Evolutionary conservation across 2,888 invertebrate species (phyloP), one percentile per base, ranked within the genome.

Genomic region (Callinectes sapidus): DNA sequence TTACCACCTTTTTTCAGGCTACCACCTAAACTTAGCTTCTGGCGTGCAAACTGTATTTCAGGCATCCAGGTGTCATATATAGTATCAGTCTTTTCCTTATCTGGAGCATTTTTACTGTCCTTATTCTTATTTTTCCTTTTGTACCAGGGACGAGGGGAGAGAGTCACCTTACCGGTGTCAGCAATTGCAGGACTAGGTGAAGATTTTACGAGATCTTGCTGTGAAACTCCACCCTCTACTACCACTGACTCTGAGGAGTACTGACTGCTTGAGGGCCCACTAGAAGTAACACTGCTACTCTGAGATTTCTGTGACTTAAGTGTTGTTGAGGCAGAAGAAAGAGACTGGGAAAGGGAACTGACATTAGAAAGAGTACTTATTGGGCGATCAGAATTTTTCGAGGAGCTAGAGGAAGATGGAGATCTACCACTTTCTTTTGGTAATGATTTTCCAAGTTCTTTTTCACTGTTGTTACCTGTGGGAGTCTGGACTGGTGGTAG

Each of bases 41-140:
- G 91, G 48, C 93, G 92, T 23, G 89, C 71, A 87, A 92, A 94
- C 89, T 94, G 94, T 14, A 94, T 92, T 28, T 94, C 94, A 8
- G 94, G 94, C 92, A 93, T 94, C 93, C 94, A 94, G 32, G 42
- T 91, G 32, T 94, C 94, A 89, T 94, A 94, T 14, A 87, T 28
- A 32, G 54, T 91, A 18, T 93, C 93, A 54, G 90, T 91, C 81
- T 93, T 93, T 18, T 28, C 39, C 10, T n/a, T 23, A n/a, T 77
- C 87, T 55, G 87, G 89, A 13, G 28, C n/a, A 14, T 91, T 91
- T 55, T 93, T 93, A 28, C 28, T 89, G 28, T 91, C 92, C 48
- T 91, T 89, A 89, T 92, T 91, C 39, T 89, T 89, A 55, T 92
- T 94, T 81, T 93, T 94, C 10, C 94, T 90, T 85, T 94, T 94